These are phyloP conservation scores for Augochlora pura DNA, from an alignment of 1,140 invertebrate species.

Conservation along the genomic window DNA sequence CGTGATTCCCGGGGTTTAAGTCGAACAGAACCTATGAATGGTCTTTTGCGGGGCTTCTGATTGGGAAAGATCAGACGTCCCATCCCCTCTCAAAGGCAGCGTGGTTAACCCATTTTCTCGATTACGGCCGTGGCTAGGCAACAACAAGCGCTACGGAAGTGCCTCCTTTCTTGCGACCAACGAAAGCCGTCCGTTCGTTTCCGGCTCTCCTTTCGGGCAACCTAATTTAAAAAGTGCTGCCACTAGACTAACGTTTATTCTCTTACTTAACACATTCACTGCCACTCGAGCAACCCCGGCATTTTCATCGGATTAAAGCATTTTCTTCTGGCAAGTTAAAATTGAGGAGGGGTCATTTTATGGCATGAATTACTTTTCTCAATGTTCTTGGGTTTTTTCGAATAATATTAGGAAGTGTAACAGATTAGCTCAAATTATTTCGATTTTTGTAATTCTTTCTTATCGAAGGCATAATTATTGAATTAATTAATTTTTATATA, in stretches of 20 bases:
- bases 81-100: conserved; percentile 48
- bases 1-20: conserved; percentile 26
- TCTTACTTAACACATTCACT: no score
- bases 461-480: no score
- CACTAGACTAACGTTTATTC: neutral
- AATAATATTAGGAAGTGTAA: no score
- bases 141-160: conserved; percentile 15
- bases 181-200: conserved; percentile 20
- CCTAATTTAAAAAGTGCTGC: conserved; percentile 42
- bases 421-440: no score
- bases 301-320: no score
- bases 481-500: no score
- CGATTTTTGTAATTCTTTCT: no score
- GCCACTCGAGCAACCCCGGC: no score
- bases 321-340: no score
- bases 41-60: conserved; percentile 53
- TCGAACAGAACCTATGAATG: conserved; percentile 32
- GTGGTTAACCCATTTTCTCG: conserved; percentile 56
- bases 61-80: conserved; percentile 56
- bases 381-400: no score
- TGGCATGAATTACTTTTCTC: no score
- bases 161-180: conserved; percentile 26
- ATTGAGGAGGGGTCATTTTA: no score
- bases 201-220: conserved; percentile 16
- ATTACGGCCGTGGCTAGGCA: conserved; percentile 55